These are phyloP conservation scores for Protodeltote pygarga DNA, from an alignment of 2,888 invertebrate genomes.

Conservation along the genomic window DNA sequence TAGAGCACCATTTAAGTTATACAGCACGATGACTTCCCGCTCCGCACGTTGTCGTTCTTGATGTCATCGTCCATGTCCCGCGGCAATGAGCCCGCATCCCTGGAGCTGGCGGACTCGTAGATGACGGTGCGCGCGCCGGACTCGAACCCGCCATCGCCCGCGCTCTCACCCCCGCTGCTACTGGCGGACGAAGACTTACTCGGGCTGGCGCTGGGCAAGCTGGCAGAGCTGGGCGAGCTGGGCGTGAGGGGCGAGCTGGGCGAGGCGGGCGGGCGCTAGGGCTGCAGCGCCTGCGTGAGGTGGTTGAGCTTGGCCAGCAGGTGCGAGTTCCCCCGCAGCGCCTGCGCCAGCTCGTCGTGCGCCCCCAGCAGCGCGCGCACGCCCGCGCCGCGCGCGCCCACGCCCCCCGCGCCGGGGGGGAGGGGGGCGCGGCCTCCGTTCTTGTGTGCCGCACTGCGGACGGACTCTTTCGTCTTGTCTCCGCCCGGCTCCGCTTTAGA, in stretches of 20 bases:
- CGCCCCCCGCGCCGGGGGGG: conserved; percentile 36
- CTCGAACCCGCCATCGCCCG: conserved; percentile 12
- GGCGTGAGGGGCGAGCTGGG: background rate
- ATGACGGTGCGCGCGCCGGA: conserved; percentile 56
- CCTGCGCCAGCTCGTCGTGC: conserved; percentile 64
- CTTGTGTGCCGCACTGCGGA: background rate
- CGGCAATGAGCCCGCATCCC: conserved; percentile 8
- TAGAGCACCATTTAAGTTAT: conserved; percentile 6
- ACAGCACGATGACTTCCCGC: conserved; percentile 5
- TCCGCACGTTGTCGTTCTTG: background rate
- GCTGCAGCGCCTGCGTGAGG: conserved; percentile 27
- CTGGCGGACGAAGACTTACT: too few species aligned
- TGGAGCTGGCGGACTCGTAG: conserved; percentile 42
- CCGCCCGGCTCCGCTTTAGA: conserved; percentile 10
- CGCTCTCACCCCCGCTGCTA: too few species aligned
- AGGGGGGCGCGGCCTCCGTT: conserved; percentile 1
- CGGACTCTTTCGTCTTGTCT: background rate
- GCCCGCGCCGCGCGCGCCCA: conserved; percentile 58
- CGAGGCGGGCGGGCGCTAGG: conserved; percentile 1
- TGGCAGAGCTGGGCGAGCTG: background rate
- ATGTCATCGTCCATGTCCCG: background rate
- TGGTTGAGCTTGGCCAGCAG: conserved; percentile 28
- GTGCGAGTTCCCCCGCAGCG: conserved; percentile 23
- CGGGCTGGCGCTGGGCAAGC: conserved; percentile 12
- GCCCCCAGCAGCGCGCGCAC: conserved; percentile 68